Percentiles rank a stretch among this genome's conserved stretches.
Evolutionary conservation across 2,888 invertebrate genomes (phyloP).

Genomic region (Andrena praecox): DNA sequence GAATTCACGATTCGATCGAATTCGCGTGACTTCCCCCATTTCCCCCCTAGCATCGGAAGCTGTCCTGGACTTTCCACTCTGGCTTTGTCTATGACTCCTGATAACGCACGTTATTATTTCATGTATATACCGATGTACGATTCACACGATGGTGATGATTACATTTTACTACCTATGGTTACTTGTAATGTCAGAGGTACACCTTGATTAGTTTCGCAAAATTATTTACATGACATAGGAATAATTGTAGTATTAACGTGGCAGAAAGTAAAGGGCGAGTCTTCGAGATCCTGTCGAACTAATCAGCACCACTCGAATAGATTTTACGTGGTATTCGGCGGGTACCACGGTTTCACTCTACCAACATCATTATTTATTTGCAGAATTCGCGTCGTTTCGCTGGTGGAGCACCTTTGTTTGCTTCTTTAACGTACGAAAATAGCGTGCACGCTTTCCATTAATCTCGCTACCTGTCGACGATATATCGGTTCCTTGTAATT

Average conservation of each 20-base stretch:
- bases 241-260: constrained; percentile 17
- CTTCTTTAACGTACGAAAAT: constrained; percentile 27
- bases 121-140: constrained; percentile 41
- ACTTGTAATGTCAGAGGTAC: constrained; percentile 8
- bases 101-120: constrained; percentile 23
- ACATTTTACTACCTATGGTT: constrained; percentile 5
- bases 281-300: neutral
- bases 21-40: neutral
- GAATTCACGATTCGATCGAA: neutral
- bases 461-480: constrained; percentile 1
- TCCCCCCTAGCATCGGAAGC: neutral
- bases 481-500: constrained; percentile 14
- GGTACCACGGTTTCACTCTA: constrained; percentile 1
- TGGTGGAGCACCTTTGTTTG: constrained; percentile 11
- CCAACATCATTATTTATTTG: constrained; percentile 31
- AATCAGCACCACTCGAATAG: neutral
- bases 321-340: constrained; percentile 11
- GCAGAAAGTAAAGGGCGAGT: neutral
- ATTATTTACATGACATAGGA: constrained; percentile 11
- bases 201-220: constrained; percentile 12
- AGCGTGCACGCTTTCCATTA: constrained; percentile 37
- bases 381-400: constrained; percentile 6
- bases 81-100: constrained; percentile 16
- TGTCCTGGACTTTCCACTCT: constrained; percentile 8
- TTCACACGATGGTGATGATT: constrained; percentile 26